Evolutionary conservation across 2,888 invertebrate genomes (phyloP), one percentile per base, ranked within the genome.

Genomic region (Tryphoninae sp.): DNA sequence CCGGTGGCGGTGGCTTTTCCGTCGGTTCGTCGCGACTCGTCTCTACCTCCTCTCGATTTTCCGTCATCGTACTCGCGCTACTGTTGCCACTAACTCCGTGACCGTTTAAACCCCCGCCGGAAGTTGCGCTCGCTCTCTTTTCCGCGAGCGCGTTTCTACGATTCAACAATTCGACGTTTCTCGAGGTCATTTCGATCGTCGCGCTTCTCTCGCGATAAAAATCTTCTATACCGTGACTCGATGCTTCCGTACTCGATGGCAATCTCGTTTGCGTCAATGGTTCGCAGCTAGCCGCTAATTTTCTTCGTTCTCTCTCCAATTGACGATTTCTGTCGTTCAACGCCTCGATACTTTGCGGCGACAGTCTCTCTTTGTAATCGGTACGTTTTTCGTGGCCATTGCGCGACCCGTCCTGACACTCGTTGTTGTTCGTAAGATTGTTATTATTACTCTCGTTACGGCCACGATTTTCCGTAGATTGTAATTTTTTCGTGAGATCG

Each of bases 401-500:
- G 40, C 86, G 84, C 42, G 85, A 81, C 67, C 84, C 83, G 76
- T 88, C 87, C 40, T 87, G 77, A 67, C 87, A 87, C 49, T 89
- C 72, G 51, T 78, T 74, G 61, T 78, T 85, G 72, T 83, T 85
- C 26, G 86, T 84, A 58, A 87, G 86, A 64, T 89, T 86, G 68
- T 86, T 87, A 51, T 88, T 87, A 74, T 90, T 89, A 67, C 88
- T 89, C 69, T 89, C 88, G 26, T 80, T 77, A 71, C 87, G 85
- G n/a, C 85, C 82, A 65, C 87, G 86, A 71, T 79, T 86, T 33
- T 89, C 89, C 81, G 89, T 89, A 33, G 91, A 89, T 74, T 92
- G 91, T 26, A 92, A 89, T 76, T 91, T 91, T 76, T 90, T 91
- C 75, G 89, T 92, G 67, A 93, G 90, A 83, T 93, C 93, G 87